Evolutionary conservation across 2,797 vertebrate genomes (phyloP).

Genomic region (Garrulus glandarius): DNA sequence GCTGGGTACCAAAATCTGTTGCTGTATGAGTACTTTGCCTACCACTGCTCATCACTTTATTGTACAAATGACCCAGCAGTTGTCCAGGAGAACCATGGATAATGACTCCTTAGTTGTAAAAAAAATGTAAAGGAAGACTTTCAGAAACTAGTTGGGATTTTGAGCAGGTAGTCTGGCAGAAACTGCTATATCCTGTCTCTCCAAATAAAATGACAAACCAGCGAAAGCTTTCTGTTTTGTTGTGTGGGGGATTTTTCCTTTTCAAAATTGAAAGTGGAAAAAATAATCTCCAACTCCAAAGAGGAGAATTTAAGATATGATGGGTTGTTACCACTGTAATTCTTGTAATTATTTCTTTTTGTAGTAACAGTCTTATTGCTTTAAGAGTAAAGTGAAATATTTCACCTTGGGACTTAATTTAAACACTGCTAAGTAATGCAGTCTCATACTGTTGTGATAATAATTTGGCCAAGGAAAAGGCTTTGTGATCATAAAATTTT

Average conservation of each 20-base stretch:
- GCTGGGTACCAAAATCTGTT: not conserved
- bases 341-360: not conserved
- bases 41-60: accelerated
- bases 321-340: not conserved
- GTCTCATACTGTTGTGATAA: not conserved
- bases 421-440: not conserved
- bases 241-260: not conserved
- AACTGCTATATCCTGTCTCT: not conserved
- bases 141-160: not conserved
- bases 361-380: not conserved
- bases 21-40: not conserved
- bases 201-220: not conserved
- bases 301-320: not conserved
- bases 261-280: not conserved
- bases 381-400: not conserved
- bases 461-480: not conserved
- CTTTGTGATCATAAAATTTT: not conserved
- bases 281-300: not conserved
- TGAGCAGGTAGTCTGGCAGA: not conserved
- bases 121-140: not conserved
- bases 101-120: not conserved
- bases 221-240: not conserved
- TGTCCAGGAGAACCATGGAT: not conserved
- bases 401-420: not conserved
- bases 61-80: not conserved